Percentiles rank a stretch among this genome's conserved stretches.
Evolutionary conservation across 2,888 invertebrate species (phyloP).

Genomic region (Drosophila diplacantha): DNA sequence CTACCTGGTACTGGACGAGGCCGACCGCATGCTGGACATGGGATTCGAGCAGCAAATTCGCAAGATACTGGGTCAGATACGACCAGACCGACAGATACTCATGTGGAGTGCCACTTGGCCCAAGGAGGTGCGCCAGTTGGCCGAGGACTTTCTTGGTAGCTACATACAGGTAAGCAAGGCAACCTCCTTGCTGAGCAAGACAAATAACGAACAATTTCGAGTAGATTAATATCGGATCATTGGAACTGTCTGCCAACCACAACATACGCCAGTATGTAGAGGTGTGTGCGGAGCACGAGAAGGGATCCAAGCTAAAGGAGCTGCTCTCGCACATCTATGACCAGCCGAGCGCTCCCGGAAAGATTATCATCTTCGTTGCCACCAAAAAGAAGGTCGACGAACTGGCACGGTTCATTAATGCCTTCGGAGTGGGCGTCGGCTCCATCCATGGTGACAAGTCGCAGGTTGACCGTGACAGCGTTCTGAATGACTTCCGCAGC

Average conservation of each 20-base stretch:
- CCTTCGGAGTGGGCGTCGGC: constrained; percentile 88
- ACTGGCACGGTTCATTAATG: constrained; percentile 87
- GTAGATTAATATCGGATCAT: constrained; percentile 90
- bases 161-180: constrained; percentile 80
- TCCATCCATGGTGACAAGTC: constrained; percentile 98
- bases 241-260: constrained; percentile 90
- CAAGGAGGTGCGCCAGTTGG: constrained; percentile 93
- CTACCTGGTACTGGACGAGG: constrained; percentile 92
- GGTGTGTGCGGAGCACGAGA: constrained; percentile 86
- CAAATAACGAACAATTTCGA: neutral
- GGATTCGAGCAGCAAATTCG: constrained; percentile 98
- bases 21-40: constrained; percentile 98
- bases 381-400: constrained; percentile 96
- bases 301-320: constrained; percentile 79
- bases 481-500: constrained; percentile 90
- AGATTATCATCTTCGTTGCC: constrained; percentile 96
- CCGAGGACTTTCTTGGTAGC: constrained; percentile 93
- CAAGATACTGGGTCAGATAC: constrained; percentile 94
- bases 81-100: constrained; percentile 95
- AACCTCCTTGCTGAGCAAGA: too few relatives aligned
- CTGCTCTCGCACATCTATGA: constrained; percentile 80
- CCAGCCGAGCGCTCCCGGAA: constrained; percentile 88
- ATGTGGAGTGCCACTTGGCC: constrained; percentile 99
- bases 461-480: constrained; percentile 94
- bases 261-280: constrained; percentile 92